Evolutionary conservation across 2,113 vertebrate genomes (phyloP).

Genomic region (Megaleporinus macrocephalus): DNA sequence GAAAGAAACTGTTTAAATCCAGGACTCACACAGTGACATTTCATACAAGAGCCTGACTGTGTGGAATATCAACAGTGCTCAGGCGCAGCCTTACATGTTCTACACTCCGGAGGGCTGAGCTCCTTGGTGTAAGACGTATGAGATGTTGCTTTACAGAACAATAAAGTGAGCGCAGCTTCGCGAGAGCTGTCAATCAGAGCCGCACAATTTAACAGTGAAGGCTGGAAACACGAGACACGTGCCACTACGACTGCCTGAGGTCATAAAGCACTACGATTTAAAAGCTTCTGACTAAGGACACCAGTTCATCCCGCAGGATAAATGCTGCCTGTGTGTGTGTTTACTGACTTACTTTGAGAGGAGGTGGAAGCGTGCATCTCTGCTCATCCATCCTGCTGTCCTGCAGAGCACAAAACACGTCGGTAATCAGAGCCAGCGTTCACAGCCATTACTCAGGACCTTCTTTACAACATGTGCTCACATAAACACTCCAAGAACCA

Average conservation of each 20-base stretch:
- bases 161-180: background rate
- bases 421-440: background rate
- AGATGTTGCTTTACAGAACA: background rate
- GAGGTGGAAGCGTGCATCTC: conserved; percentile 83
- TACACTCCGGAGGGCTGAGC: background rate
- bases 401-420: conserved; percentile 68
- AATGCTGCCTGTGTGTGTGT: background rate
- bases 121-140: background rate
- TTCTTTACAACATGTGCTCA: no score
- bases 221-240: background rate
- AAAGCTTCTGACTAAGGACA: background rate
- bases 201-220: background rate
- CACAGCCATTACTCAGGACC: background rate
- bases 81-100: background rate
- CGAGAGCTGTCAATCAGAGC: background rate
- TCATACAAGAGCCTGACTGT: background rate
- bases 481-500: background rate
- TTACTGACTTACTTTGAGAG: conserved; percentile 74
- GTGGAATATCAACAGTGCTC: background rate
- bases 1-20: background rate
- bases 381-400: conserved; percentile 90
- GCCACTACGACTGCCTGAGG: background rate
- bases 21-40: background rate
- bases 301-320: background rate
- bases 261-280: background rate